Evolutionary conservation across 2,888 invertebrate genomes (phyloP).

Genomic region (Nasonia oneida): DNA sequence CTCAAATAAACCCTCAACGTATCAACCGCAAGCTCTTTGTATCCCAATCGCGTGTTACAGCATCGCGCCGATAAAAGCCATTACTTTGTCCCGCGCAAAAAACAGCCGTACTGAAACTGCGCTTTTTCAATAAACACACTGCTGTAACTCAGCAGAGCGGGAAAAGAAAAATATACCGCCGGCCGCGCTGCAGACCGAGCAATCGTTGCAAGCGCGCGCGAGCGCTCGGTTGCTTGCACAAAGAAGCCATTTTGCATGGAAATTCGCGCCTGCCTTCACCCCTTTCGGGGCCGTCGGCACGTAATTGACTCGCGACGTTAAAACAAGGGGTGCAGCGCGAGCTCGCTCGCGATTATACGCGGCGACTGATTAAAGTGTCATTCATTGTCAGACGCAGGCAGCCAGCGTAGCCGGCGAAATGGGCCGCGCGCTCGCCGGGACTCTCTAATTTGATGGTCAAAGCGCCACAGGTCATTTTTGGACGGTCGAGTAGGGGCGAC

Average conservation of each 20-base stretch:
- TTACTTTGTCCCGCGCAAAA: neutral
- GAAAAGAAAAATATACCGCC: neutral
- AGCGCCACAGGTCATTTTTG: constrained; percentile 48
- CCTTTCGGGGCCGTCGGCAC: neutral
- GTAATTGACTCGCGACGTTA: constrained; percentile 52
- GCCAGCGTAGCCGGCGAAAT: constrained; percentile 37
- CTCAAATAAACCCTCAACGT: too few relatives aligned
- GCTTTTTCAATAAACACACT: neutral
- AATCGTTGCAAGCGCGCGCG: neutral
- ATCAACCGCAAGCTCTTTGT: too few relatives aligned
- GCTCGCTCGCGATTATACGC: constrained; percentile 35
- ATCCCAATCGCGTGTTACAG: neutral
- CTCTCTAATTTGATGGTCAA: constrained; percentile 57
- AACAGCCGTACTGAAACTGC: neutral
- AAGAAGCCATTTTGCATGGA: constrained; percentile 45
- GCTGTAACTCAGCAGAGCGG: neutral
- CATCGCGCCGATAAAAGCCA: neutral
- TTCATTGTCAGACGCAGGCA: constrained; percentile 62
- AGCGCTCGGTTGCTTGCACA: neutral
- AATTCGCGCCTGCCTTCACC: constrained; percentile 29
- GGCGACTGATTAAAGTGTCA: constrained; percentile 64
- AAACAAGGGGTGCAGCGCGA: constrained; percentile 34
- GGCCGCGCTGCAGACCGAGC: too few relatives aligned
- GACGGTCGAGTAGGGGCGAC: neutral
- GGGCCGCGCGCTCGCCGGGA: constrained; percentile 35